phyloP scores from a whole-genome alignment of 2,113 vertebrate species.

The Acinonyx jubatus region DNA sequence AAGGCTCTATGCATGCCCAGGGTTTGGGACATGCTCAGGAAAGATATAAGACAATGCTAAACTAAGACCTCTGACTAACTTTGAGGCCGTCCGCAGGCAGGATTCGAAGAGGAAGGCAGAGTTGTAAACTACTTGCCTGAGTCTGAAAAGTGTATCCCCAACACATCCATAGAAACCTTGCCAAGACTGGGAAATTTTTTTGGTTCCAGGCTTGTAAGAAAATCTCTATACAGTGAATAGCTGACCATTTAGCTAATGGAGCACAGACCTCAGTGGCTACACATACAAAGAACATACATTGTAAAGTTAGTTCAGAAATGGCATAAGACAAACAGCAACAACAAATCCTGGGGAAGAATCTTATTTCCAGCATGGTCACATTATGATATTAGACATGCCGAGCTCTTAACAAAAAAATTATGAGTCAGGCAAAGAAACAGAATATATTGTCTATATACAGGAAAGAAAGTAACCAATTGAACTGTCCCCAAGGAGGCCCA shows the following conservation, averaged over 20 bases:
- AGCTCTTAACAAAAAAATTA: background rate
- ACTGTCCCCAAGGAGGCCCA: background rate
- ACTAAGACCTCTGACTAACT: background rate
- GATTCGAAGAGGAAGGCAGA: background rate
- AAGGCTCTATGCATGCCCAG: background rate
- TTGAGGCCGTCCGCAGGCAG: background rate
- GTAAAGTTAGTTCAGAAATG: background rate
- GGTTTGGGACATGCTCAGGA: background rate
- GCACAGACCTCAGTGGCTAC: background rate
- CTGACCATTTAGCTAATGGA: background rate
- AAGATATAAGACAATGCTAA: background rate
- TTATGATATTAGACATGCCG: background rate
- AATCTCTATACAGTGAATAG: background rate
- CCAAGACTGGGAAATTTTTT: background rate
- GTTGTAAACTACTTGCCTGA: background rate
- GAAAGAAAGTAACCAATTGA: background rate
- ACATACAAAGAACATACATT: background rate
- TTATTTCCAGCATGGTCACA: background rate
- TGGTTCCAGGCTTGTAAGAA: background rate
- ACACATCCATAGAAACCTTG: background rate
- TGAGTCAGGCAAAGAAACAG: background rate
- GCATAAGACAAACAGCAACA: background rate
- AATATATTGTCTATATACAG: background rate
- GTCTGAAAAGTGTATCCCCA: background rate
- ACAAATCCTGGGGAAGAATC: background rate